phyloP scores from a whole-genome alignment of 1,140 invertebrate species.

The Cotesia chilonis region DNA sequence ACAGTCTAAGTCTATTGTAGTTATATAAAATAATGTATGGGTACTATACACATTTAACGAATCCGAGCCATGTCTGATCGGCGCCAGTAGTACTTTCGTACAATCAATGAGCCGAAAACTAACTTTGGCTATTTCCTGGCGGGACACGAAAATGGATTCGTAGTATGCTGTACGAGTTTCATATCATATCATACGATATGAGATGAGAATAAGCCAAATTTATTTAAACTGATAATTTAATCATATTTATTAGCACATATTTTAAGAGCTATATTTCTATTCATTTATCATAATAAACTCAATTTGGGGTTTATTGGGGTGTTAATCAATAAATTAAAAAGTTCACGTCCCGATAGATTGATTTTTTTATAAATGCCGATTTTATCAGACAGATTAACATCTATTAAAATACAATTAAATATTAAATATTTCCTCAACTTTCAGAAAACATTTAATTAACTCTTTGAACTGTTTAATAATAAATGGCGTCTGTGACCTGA shows the following conservation, averaged over 20 bases:
- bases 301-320: too few species aligned
- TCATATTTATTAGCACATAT: background rate
- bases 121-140: constrained; percentile 39
- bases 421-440: too few species aligned
- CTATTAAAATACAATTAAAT: too few species aligned
- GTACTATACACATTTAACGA: constrained; percentile 5
- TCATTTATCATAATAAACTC: background rate
- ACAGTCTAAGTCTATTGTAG: background rate
- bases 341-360: too few species aligned
- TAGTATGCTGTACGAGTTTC: background rate
- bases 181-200: background rate
- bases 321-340: too few species aligned
- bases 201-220: background rate
- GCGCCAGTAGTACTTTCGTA: constrained; percentile 36
- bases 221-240: background rate
- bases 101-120: constrained; percentile 41
- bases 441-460: too few species aligned
- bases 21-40: background rate
- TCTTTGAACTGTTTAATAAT: too few species aligned
- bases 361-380: too few species aligned
- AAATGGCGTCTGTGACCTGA: too few species aligned
- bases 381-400: too few species aligned
- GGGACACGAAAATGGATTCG: constrained; percentile 20
- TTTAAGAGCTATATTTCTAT: too few species aligned
- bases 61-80: constrained; percentile 38